phyloP scores from a whole-genome alignment of 1,140 invertebrate genomes.

The Nautilus pompilius region DNA sequence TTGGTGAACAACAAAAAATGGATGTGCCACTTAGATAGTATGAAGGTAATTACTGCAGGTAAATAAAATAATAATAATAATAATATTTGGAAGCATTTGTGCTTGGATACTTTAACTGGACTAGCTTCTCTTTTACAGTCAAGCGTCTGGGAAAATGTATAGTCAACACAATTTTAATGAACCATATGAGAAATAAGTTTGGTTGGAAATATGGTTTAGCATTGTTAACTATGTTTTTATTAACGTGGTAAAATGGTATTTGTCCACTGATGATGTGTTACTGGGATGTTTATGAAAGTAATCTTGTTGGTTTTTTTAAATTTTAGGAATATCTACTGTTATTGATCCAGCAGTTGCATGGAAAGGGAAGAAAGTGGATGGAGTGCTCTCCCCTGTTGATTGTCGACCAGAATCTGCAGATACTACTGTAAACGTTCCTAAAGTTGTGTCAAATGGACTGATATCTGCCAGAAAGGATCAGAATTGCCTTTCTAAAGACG shows the following conservation, averaged over 20 bases:
- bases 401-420: constrained; percentile 3
- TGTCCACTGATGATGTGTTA: background rate
- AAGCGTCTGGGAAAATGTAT: background rate
- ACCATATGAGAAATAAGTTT: background rate
- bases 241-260: background rate
- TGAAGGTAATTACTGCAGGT: too few relatives aligned
- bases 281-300: background rate
- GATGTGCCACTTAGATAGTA: too few relatives aligned
- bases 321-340: constrained; percentile 15
- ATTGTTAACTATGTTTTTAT: background rate
- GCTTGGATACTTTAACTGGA: too few relatives aligned
- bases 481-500: background rate
- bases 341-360: background rate
- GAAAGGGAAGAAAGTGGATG: constrained; percentile 1
- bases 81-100: too few relatives aligned
- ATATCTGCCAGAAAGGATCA: constrained; percentile 8
- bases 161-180: background rate
- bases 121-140: too few relatives aligned
- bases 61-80: too few relatives aligned
- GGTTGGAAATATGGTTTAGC: background rate
- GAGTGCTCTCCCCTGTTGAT: background rate
- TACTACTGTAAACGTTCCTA: background rate
- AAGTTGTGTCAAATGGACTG: background rate
- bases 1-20: too few relatives aligned
- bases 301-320: background rate